A percentile compares a stretch with the other conserved stretches of the same genome.
Conservation (phyloP, 2,113 vertebrate species). For the Corvus cornix region DNA sequence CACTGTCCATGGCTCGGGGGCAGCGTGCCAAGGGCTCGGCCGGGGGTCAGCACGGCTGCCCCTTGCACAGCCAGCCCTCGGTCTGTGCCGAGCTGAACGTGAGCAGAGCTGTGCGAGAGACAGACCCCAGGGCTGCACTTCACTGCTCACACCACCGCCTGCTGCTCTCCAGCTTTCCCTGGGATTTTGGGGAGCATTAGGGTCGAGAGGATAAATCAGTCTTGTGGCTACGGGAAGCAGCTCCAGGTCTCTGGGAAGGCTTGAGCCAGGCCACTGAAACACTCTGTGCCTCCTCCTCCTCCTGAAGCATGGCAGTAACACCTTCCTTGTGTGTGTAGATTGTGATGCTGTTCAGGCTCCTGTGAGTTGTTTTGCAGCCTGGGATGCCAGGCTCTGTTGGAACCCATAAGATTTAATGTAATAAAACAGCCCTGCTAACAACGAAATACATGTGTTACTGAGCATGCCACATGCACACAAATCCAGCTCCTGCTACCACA, state of each 20-base stretch:
- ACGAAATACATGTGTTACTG: background rate
- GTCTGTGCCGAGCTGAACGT: background rate
- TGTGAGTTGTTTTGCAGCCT: background rate
- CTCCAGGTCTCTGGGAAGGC: background rate
- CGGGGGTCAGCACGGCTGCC: background rate
- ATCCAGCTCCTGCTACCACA: background rate
- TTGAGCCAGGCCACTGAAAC: background rate
- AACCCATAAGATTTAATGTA: background rate
- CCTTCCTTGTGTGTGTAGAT: background rate
- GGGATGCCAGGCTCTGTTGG: background rate
- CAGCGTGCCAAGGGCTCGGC: accelerated
- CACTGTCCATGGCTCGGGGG: accelerated
- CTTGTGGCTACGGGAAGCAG: background rate
- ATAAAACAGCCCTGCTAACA: background rate
- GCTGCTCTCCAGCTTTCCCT: background rate
- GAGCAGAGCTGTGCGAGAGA: background rate
- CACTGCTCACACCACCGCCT: background rate
- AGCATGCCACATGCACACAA: background rate
- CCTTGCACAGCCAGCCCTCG: background rate
- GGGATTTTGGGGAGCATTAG: background rate
- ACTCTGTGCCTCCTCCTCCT: background rate
- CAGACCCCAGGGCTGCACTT: background rate
- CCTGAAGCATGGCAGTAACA: background rate
- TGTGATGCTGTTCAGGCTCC: background rate
- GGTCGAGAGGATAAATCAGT: background rate